phyloP scores from a whole-genome alignment of 2,888 invertebrate species.

The Lithophane leautieri region DNA sequence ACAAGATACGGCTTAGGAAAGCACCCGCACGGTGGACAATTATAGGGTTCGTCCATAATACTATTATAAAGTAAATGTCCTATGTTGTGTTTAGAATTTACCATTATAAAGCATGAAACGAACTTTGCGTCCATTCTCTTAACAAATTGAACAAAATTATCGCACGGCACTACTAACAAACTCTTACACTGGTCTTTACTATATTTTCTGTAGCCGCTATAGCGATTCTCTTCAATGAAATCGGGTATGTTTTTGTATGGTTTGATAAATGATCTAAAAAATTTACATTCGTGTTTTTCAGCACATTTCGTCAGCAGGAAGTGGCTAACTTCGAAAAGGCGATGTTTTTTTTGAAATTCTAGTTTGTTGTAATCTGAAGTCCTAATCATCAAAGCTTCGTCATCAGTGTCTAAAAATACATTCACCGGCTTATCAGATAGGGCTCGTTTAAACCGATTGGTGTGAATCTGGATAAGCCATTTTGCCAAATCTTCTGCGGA shows the following conservation, averaged over 20 bases:
- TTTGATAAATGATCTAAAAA: slow-evolving; percentile 20
- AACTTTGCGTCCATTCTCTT: slow-evolving; percentile 29
- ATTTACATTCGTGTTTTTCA: slow-evolving; percentile 22
- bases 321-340: slow-evolving; percentile 34
- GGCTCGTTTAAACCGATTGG: slow-evolving; percentile 2
- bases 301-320: slow-evolving; percentile 34
- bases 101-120: slow-evolving; percentile 12
- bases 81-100: not conserved
- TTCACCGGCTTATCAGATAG: not conserved
- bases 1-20: slow-evolving; percentile 42
- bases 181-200: slow-evolving; percentile 16
- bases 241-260: slow-evolving; percentile 22
- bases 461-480: slow-evolving; percentile 12
- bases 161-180: slow-evolving; percentile 41
- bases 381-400: not conserved
- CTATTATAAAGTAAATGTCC: not conserved
- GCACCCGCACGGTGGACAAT: slow-evolving; percentile 20
- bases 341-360: not conserved
- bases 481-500: slow-evolving; percentile 21
- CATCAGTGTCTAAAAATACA: not conserved
- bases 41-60: slow-evolving; percentile 21
- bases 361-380: slow-evolving; percentile 37
- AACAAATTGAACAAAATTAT: slow-evolving; percentile 40
- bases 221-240: slow-evolving; percentile 22
- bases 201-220: slow-evolving; percentile 21